Conservation (phyloP, 1,140 invertebrate species). For the Zophobas morio region DNA sequence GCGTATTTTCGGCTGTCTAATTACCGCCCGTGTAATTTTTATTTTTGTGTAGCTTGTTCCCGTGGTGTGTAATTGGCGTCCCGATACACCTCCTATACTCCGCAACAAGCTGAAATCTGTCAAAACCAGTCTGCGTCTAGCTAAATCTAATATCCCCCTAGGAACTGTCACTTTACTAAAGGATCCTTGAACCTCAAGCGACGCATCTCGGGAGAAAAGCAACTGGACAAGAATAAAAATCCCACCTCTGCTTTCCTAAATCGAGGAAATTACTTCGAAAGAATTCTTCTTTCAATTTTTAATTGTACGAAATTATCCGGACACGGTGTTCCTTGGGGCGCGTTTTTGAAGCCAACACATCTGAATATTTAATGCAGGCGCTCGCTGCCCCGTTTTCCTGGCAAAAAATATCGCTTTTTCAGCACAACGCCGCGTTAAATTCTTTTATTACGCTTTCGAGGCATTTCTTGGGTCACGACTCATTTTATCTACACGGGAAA, state of each 20-base stretch:
- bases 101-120: slow-evolving; percentile 1
- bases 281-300: slow-evolving; percentile 17
- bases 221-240: background rate
- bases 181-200: background rate
- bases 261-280: slow-evolving; percentile 7
- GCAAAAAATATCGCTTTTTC: slow-evolving; percentile 28
- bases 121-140: background rate
- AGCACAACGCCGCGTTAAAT: slow-evolving; percentile 10
- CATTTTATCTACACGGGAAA: slow-evolving; percentile 8
- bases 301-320: slow-evolving; percentile 9
- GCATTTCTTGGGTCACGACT: slow-evolving; percentile 6
- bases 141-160: slow-evolving; percentile 6
- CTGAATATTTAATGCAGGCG: slow-evolving; percentile 16
- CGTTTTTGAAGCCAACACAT: slow-evolving; percentile 15
- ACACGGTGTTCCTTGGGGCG: slow-evolving; percentile 6
- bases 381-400: background rate
- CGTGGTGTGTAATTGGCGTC: no score
- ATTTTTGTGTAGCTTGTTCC: no score
- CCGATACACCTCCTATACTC: no score
- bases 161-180: slow-evolving; percentile 4
- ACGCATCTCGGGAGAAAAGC: background rate
- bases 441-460: slow-evolving; percentile 20
- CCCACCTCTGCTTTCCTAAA: background rate
- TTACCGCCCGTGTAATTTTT: no score
- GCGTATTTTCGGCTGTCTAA: no score